These are phyloP conservation scores for Dendrocincla tyrannina DNA, from an alignment of 2,797 vertebrate species.

Conservation along the genomic window DNA sequence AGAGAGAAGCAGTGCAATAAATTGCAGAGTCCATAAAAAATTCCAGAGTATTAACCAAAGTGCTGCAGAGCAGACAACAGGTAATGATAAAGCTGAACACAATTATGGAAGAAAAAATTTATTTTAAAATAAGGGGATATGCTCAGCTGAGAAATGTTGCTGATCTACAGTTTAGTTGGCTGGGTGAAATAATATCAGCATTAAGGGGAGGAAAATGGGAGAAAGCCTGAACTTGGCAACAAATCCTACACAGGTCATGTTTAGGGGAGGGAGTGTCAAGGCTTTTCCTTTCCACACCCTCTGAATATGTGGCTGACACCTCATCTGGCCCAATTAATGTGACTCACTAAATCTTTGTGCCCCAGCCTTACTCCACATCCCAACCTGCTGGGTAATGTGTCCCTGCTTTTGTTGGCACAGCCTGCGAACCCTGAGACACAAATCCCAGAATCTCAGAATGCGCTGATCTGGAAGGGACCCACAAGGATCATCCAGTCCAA, in stretches of 20 bases:
- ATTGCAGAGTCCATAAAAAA: slow-evolving; percentile 31
- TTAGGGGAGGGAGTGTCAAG: neutral
- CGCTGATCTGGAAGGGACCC: neutral
- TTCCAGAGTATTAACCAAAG: neutral
- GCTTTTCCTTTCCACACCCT: neutral
- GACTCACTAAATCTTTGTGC: neutral
- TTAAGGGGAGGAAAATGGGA: neutral
- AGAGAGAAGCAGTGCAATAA: slow-evolving; percentile 31
- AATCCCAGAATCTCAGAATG: neutral
- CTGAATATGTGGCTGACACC: neutral
- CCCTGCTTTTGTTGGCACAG: neutral
- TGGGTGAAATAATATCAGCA: neutral
- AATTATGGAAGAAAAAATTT: neutral
- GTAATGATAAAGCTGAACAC: slow-evolving; percentile 5
- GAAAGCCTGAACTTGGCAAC: neutral
- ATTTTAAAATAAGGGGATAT: neutral
- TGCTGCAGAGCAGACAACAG: neutral
- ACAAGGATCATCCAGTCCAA: neutral
- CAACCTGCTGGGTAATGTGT: neutral
- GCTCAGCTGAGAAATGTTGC: neutral
- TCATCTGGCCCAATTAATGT: neutral
- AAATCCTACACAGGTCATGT: neutral
- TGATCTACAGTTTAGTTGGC: neutral
- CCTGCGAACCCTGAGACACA: neutral
- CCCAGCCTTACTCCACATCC: neutral